Conservation (phyloP, 2,888 invertebrate species). For the Sphinx pinastri region DNA sequence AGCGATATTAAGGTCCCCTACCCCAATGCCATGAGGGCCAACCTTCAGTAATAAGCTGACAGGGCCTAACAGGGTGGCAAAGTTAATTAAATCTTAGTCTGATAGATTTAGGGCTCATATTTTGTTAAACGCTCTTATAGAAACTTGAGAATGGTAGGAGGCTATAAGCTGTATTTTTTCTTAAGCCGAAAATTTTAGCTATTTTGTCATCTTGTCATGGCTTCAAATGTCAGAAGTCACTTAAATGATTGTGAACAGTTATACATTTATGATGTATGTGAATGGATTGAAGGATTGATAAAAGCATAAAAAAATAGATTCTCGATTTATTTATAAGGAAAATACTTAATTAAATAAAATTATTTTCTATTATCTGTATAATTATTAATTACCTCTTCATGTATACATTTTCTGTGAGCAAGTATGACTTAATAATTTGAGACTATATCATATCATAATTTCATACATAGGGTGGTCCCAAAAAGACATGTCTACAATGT, state of each 20-base stretch:
- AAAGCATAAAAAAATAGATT: constrained; percentile 19
- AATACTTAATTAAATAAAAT: constrained; percentile 24
- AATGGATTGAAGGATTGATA: not conserved
- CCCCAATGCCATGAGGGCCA: constrained; percentile 32
- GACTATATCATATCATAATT: too few species aligned
- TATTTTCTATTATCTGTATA: constrained; percentile 25
- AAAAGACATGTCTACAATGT: too few species aligned
- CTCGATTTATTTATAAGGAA: constrained; percentile 20
- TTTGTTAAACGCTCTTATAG: too few species aligned
- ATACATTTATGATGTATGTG: not conserved
- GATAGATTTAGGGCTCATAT: too few species aligned
- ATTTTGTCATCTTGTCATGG: too few species aligned
- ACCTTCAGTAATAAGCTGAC: not conserved
- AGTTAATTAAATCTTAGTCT: too few species aligned
- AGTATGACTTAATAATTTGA: not conserved
- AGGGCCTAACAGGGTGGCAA: not conserved
- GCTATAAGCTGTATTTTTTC: too few species aligned
- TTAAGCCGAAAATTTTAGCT: too few species aligned
- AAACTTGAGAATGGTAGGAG: too few species aligned
- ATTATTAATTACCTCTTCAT: constrained; percentile 20
- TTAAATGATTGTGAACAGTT: not conserved
- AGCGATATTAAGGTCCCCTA: constrained; percentile 19
- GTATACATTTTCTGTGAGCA: constrained; percentile 4
- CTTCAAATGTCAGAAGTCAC: too few species aligned
- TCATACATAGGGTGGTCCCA: not conserved